Percentiles rank a stretch among this genome's conserved stretches.
Evolutionary conservation across 2,113 vertebrate genomes (phyloP).

Genomic region (Xenopus tropicalis): UCB_Xtro_10.0 CM004448.2:27051001-27051500

Average conservation of each 20-base stretch:
- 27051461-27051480: no score
- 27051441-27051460: no score
- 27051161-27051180: background rate
- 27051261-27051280: background rate
- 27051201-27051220: background rate
- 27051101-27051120: background rate
- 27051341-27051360: no score
- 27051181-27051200: background rate
- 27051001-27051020: constrained; percentile 36
- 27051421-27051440: no score
- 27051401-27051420: no score
- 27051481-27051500: no score
- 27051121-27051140: no score
- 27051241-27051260: background rate
- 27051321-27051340: no score
- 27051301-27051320: no score
- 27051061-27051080: constrained; percentile 28
- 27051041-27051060: constrained; percentile 28
- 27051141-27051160: background rate
- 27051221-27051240: background rate
- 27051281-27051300: background rate
- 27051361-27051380: no score
- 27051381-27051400: no score
- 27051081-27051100: constrained; percentile 27
- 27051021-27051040: constrained; percentile 31